Evolutionary conservation across 2,888 invertebrate genomes (phyloP), one percentile per base, ranked within the genome.

Genomic region (Rhamnusium bicolor): DNA sequence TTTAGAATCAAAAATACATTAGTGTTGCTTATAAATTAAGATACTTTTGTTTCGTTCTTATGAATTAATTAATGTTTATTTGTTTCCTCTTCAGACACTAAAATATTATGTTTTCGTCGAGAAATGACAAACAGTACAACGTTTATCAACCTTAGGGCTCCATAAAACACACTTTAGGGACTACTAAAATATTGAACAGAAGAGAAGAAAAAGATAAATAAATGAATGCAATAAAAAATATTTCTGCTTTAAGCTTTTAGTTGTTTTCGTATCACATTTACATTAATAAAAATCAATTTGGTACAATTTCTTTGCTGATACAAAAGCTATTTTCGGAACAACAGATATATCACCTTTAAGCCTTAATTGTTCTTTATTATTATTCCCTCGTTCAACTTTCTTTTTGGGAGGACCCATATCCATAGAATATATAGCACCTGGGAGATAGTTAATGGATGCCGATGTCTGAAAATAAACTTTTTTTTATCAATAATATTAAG

Each of bases 341-440:
- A 70, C 47, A 7, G 76, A 74, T 54, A 84, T 73, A 68, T 85
- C 85, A 60, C 77, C 78, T 72, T 82, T 81, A 8, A 72, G 72
- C 56, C 71, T 78, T n/a, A 74, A 72, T 32, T 78, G 79, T 49
- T 80, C 79, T 74, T 84, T 86, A n/a, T 81, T 8, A 6, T 84
- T 86, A 24, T 81, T 8, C 8, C 8, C 10, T 32, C 1, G 56
- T 27, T 58, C 8, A 8, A 7, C 88, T 89, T 40, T 40, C 73
- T 89, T 85, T 83, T 90, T 87, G 29, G 89, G 79, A 21, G 89
- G 89, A 46, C 92, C 92, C 71, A 90, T 85, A 83, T 92, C 92
- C 63, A 92, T 84, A 19, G 89, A 87, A 83, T 91, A 92, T 66
- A 92, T 89, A 12, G 90, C 90, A 18, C 90, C 90, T 2, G 89